A percentile compares a stretch with the other conserved stretches of the same genome.
These are phyloP conservation scores for Zaprionus africanus DNA, from an alignment of 1,140 invertebrate genomes.

Conservation along the genomic window DNA sequence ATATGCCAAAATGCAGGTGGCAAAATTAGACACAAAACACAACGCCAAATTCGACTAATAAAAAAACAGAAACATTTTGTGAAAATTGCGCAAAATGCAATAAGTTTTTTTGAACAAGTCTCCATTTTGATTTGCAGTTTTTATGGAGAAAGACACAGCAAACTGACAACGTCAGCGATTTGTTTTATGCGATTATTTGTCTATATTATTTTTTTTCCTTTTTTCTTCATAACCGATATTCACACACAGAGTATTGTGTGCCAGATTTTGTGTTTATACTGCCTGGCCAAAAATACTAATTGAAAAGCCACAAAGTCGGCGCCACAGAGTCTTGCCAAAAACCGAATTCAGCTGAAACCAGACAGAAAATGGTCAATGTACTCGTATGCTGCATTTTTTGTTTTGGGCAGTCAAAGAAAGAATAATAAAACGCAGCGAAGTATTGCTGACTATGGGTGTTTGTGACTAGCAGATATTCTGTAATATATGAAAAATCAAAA, in stretches of 20 bases:
- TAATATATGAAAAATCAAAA: background rate
- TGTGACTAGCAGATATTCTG: background rate
- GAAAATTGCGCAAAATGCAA: slow-evolving; percentile 58
- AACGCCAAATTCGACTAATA: slow-evolving; percentile 47
- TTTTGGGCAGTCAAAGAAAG: slow-evolving; percentile 17
- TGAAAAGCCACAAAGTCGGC: slow-evolving; percentile 59
- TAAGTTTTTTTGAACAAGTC: slow-evolving; percentile 35
- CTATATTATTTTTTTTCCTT: slow-evolving; percentile 42
- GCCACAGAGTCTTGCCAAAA: slow-evolving; percentile 69
- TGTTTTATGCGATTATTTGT: slow-evolving; percentile 59
- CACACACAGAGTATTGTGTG: slow-evolving; percentile 50
- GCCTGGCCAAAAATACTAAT: slow-evolving; percentile 61
- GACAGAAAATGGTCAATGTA: slow-evolving; percentile 35
- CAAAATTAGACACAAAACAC: slow-evolving; percentile 80
- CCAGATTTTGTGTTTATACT: slow-evolving; percentile 59
- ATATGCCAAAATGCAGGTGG: slow-evolving; percentile 80
- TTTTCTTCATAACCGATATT: slow-evolving; percentile 51
- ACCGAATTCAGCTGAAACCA: background rate
- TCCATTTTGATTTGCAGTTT: slow-evolving; percentile 21
- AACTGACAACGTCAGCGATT: slow-evolving; percentile 67
- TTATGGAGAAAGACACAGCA: slow-evolving; percentile 45
- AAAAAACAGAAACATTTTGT: slow-evolving; percentile 27
- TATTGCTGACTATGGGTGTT: background rate
- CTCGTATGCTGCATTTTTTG: slow-evolving; percentile 26
- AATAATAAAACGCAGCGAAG: slow-evolving; percentile 6